These are phyloP conservation scores for Drosophila kepulauana DNA, from an alignment of 1,140 invertebrate species.

Conservation along the genomic window DNA sequence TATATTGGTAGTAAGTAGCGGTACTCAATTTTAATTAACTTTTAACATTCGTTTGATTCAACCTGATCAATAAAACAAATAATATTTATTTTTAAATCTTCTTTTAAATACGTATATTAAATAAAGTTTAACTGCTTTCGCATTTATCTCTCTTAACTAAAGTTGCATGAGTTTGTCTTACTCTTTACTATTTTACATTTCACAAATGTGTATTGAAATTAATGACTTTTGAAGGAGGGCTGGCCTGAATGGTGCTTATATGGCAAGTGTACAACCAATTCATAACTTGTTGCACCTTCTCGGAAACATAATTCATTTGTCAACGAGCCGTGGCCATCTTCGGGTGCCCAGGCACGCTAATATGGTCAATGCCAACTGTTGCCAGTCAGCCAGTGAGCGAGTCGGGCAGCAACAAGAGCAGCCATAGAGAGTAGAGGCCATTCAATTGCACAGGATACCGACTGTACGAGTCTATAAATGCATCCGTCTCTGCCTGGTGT, in stretches of 20 bases:
- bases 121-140: background rate
- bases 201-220: slow-evolving; percentile 37
- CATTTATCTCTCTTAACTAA: background rate
- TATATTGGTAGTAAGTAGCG: too few relatives aligned
- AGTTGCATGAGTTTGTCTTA: background rate
- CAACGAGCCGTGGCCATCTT: slow-evolving; percentile 42
- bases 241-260: slow-evolving; percentile 3
- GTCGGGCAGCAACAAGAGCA: background rate
- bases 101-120: background rate
- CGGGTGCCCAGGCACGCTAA: slow-evolving; percentile 56
- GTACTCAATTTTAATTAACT: too few relatives aligned
- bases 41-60: too few relatives aligned
- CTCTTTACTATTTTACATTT: background rate
- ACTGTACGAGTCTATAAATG: slow-evolving; percentile 76
- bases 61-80: too few relatives aligned
- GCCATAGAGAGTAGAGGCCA: slow-evolving; percentile 24
- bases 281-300: slow-evolving; percentile 69
- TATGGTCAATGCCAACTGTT: slow-evolving; percentile 83
- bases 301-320: slow-evolving; percentile 65
- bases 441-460: slow-evolving; percentile 74
- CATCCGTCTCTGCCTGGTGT: slow-evolving; percentile 36
- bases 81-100: too few relatives aligned
- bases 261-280: slow-evolving; percentile 29
- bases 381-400: slow-evolving; percentile 30
- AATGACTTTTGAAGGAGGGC: slow-evolving; percentile 13